phyloP scores from a whole-genome alignment of 2,888 invertebrate species.

The Pseudeuparius sepicola region DNA sequence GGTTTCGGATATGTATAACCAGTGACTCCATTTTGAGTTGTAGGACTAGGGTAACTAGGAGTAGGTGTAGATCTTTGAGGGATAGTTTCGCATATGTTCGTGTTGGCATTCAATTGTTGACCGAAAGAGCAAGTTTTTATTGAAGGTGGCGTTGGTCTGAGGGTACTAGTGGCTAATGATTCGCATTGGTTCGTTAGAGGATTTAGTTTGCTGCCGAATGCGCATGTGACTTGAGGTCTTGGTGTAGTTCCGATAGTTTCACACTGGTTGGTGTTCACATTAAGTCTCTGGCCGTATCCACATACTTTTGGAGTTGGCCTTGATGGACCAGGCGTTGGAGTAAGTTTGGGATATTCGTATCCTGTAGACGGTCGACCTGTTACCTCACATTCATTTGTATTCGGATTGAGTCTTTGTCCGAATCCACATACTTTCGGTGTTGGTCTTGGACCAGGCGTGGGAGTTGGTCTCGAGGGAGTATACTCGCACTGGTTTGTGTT shows the following conservation, averaged over 20 bases:
- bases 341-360: slow-evolving; percentile 1
- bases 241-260: slow-evolving; percentile 27
- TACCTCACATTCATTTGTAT: slow-evolving; percentile 31
- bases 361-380: too few relatives aligned
- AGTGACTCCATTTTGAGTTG: slow-evolving; percentile 37
- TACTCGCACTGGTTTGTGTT: too few relatives aligned
- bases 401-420: slow-evolving; percentile 13
- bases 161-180: background rate
- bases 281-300: slow-evolving; percentile 13
- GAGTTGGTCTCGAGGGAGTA: slow-evolving; percentile 3
- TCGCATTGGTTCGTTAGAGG: slow-evolving; percentile 15
- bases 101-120: background rate
- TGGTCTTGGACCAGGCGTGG: background rate
- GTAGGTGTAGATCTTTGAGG: slow-evolving; percentile 5
- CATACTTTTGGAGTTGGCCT: slow-evolving; percentile 16
- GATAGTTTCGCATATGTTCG: background rate
- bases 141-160: slow-evolving; percentile 3
- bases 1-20: slow-evolving; percentile 38
- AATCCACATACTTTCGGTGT: slow-evolving; percentile 13
- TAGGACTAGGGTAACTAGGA: slow-evolving; percentile 23
- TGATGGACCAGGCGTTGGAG: slow-evolving; percentile 2
- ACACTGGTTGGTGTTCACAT: slow-evolving; percentile 27
- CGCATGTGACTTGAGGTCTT: slow-evolving; percentile 17
- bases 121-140: background rate
- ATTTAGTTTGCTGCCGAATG: slow-evolving; percentile 14